Evolutionary conservation across 2,113 vertebrate species (phyloP).

Genomic region (Ptychochromis oligacanthus): DNA sequence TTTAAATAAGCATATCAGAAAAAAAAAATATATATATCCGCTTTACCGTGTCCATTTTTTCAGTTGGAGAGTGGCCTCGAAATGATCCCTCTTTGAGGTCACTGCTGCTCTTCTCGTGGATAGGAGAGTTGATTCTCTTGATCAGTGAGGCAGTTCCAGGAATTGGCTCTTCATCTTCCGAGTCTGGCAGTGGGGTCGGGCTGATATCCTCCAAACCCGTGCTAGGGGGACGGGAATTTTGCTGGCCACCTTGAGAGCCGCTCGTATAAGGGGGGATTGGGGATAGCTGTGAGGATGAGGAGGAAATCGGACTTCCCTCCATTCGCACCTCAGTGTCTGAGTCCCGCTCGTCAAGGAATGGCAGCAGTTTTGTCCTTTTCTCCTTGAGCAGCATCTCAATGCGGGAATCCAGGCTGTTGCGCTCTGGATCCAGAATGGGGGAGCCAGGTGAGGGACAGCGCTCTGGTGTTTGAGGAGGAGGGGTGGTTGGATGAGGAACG

Average conservation of each 20-base stretch:
- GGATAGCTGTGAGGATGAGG: slow-evolving; percentile 95
- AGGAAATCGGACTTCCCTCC: slow-evolving; percentile 97
- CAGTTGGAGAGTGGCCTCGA: slow-evolving; percentile 84
- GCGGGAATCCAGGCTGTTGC: slow-evolving; percentile 95
- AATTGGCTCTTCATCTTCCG: slow-evolving; percentile 88
- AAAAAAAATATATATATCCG: background rate
- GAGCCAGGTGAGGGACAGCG: slow-evolving; percentile 89
- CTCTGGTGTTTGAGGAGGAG: slow-evolving; percentile 86
- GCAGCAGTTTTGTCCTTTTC: slow-evolving; percentile 91
- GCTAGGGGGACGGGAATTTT: slow-evolving; percentile 86
- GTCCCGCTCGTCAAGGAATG: slow-evolving; percentile 91
- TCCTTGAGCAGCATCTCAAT: slow-evolving; percentile 99
- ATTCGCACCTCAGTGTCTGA: slow-evolving; percentile 92
- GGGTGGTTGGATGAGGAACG: slow-evolving; percentile 71
- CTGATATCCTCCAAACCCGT: slow-evolving; percentile 96
- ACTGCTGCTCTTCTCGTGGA: slow-evolving; percentile 77
- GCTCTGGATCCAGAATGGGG: slow-evolving; percentile 87
- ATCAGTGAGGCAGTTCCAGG: slow-evolving; percentile 76
- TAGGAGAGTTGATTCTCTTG: slow-evolving; percentile 78
- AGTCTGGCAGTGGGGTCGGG: slow-evolving; percentile 94
- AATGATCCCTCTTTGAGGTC: slow-evolving; percentile 83
- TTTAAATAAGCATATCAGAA: background rate
- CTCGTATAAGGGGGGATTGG: slow-evolving; percentile 85
- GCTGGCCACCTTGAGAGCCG: slow-evolving; percentile 82
- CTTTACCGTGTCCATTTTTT: slow-evolving; percentile 92